Evolutionary conservation across 2,113 vertebrate genomes (phyloP), one percentile per base, ranked within the genome.

Genomic region (Grus americana): DNA sequence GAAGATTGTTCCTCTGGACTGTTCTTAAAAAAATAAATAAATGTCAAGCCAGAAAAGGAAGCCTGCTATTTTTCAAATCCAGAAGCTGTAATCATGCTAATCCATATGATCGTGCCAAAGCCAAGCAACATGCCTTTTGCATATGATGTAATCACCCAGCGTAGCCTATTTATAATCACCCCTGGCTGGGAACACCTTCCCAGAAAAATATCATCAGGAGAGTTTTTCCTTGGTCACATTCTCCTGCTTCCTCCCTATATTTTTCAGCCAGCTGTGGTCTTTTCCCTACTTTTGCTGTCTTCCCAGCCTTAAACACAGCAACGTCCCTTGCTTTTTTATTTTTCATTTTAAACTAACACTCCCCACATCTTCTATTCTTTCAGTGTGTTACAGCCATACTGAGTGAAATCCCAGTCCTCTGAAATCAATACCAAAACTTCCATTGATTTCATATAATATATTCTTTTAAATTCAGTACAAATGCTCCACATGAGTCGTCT

Each of bases 341-440:
- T 94, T 81, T 65, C 8, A 6, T 57, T 88, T 93, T 58, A 89
- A 90, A 61, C 30, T 21, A 68, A 40, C 46, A 5, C 46, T 92
- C 93, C 46, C 70, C 44, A 20, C 4, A 1, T 50, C 16, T 68
- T 72, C 62, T 72, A 1, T 76, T 79, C 57, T 65, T 84, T 49
- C 76, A 12, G 13, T 29, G 52, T 20, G 71, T 65, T 50, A 74
- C 30, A 92, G 68, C 76, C 2, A 29, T 22, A 81, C 68, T 2
- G 62, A 86, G 73, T 12, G 86, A 96, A 94, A 93, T 82, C 79
- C 58, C 73, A 46, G 73, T 21, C 70, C 70, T 79, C 84, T 34
- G 73, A 90, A 93, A 96, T 97, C 96, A 92, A 94, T 96, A 87
- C n/a, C 91, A 95, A 95, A 97, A 95, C 83, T 95, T 89, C 58